Conservation (phyloP, 2,888 invertebrate species). For the Limnephilus lunatus region DNA sequence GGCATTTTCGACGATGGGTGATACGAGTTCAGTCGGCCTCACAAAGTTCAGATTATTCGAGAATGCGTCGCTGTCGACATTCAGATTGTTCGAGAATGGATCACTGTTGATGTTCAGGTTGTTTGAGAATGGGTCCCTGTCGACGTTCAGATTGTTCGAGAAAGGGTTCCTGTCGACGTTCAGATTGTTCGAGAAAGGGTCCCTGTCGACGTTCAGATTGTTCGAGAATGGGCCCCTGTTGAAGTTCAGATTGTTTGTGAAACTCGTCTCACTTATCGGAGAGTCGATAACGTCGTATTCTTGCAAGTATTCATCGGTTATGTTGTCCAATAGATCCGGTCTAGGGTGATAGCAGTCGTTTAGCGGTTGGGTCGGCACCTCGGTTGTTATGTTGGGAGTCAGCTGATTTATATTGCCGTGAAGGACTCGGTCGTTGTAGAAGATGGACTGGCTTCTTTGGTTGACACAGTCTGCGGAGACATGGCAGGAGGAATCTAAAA, state of each 20-base stretch:
- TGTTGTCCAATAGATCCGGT: conserved; percentile 47
- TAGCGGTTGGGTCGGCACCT: conserved; percentile 4
- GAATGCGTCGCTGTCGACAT: no score
- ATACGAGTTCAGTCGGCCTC: neutral
- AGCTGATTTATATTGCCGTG: neutral
- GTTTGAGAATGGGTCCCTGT: no score
- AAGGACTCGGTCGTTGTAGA: conserved; percentile 68
- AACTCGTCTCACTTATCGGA: neutral
- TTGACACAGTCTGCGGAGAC: conserved; percentile 72
- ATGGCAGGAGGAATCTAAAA: conserved; percentile 74
- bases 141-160: no score
- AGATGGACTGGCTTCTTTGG: conserved; percentile 70
- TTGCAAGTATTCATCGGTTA: conserved; percentile 41
- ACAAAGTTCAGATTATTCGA: neutral
- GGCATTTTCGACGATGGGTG: neutral
- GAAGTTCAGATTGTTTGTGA: neutral
- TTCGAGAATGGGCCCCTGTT: neutral
- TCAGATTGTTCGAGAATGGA: no score
- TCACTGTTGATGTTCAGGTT: no score
- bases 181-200: neutral
- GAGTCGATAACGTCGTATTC: conserved; percentile 47
- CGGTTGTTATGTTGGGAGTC: conserved; percentile 6
- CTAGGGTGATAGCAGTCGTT: neutral
- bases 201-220: neutral
- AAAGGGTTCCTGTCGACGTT: neutral